Evolutionary conservation across 2,888 invertebrate species (phyloP), one percentile per base, ranked within the genome.

Genomic region (Drosophila hamatofila): DNA sequence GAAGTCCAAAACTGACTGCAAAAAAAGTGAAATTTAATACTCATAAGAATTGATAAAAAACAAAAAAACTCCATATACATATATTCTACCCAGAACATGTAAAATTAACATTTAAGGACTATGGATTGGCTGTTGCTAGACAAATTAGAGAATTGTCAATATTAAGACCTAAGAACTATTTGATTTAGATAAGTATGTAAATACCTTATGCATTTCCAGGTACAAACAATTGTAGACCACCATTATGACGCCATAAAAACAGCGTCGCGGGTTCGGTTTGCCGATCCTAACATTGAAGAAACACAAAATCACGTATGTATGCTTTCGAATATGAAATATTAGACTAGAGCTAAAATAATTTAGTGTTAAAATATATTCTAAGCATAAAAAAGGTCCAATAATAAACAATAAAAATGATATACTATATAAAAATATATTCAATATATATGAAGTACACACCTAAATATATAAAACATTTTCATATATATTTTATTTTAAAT

Each of bases 221-320:
- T 98, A 58, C 98, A 98, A 94, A 96, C 97, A 58, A 98, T 98
- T 89, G 96, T 98, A 75, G 98, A 98, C 93, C 96, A 97, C 91
- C 97, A 97, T 92, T 97, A 97, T 91, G 96, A 96, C 77, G 96
- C 96, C 89, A 94, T 95, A 73, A 94, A 94, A 77, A 97, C 97
- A 93, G 95, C 96, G 69, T 96, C 97, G 80, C 97, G 97, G 94
- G 97, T 97, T 63, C 95, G 97, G 74, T 97, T 97, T 93, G 96
- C 97, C 84, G 97, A 97, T 92, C 96, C 91, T 68, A 78, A 78
- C 69, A 81, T 76, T 72, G 86, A 88, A 77, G 90, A 87, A 63
- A 81, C 61, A 62, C 75, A 83, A 64, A 74, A 80, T 71, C 81
- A 90, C 80, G 86, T 87, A 87, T 80, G 88, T 80, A 81, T 81